phyloP scores from a whole-genome alignment of 2,888 invertebrate genomes.

The Philonicus albiceps region DNA sequence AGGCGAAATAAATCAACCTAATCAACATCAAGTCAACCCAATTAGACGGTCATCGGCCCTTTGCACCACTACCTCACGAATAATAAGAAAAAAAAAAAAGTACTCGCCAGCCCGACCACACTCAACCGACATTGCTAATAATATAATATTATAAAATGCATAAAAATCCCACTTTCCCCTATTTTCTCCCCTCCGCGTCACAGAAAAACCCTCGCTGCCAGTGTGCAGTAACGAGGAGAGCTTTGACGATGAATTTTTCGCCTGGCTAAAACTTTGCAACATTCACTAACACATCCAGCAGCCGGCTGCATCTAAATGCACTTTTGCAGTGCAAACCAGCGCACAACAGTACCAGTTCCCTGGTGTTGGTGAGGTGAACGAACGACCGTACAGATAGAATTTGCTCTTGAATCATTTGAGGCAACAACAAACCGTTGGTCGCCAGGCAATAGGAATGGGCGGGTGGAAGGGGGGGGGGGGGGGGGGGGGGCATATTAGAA shows the following conservation, averaged over 20 bases:
- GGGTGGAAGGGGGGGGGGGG: not conserved
- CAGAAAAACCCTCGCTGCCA: not conserved
- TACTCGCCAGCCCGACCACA: not conserved
- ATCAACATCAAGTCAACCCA: slow-evolving; percentile 39
- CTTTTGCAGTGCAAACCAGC: not conserved
- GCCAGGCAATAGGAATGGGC: not conserved
- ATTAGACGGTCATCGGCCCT: slow-evolving; percentile 44
- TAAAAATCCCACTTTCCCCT: slow-evolving; percentile 19
- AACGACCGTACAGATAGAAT: slow-evolving; percentile 48
- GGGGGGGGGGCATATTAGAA: not conserved
- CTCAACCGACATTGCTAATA: not conserved
- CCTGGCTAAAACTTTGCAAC: not conserved
- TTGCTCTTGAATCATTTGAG: slow-evolving; percentile 47
- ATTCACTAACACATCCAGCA: not conserved
- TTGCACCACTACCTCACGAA: slow-evolving; percentile 8
- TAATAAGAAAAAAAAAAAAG: not conserved
- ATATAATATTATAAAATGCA: slow-evolving; percentile 26
- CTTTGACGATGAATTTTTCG: not conserved
- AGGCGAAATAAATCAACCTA: slow-evolving; percentile 21
- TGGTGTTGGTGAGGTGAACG: slow-evolving; percentile 46
- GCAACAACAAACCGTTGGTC: slow-evolving; percentile 23
- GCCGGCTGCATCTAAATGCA: not conserved
- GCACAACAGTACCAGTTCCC: not conserved
- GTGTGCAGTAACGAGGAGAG: not conserved
- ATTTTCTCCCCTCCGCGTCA: not conserved